Evolutionary conservation across 2,797 vertebrate genomes (phyloP).

Genomic region (Cynopterus sphinx): DNA sequence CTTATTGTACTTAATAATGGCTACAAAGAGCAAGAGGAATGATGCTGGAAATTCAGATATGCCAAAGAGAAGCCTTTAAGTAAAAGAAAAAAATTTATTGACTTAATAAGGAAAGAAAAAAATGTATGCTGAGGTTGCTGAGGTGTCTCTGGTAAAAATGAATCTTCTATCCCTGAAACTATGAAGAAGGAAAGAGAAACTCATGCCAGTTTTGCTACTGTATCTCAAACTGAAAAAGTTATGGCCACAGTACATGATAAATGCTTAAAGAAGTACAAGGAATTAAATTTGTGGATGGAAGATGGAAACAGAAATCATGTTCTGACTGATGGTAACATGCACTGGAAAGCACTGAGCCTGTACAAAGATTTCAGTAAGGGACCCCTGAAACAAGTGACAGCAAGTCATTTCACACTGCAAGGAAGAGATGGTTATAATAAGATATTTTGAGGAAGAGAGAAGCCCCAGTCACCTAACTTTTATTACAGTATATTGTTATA

Average conservation of each 20-base stretch:
- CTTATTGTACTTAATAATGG: neutral
- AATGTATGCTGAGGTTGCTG: neutral
- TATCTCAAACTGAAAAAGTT: neutral
- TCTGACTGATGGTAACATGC: neutral
- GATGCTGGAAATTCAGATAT: neutral
- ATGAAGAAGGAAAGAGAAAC: neutral
- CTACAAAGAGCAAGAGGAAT: neutral
- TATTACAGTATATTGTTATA: neutral
- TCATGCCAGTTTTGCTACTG: too few species aligned
- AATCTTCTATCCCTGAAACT: neutral
- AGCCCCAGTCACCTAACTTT: neutral
- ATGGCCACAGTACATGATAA: neutral
- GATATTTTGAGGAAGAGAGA: neutral
- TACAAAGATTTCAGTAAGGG: neutral
- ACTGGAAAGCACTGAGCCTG: neutral
- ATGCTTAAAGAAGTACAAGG: neutral
- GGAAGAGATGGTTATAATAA: neutral
- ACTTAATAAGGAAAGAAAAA: neutral
- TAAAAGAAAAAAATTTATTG: neutral
- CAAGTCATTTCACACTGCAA: neutral
- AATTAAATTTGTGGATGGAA: neutral
- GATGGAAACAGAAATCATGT: neutral
- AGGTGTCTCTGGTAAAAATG: neutral
- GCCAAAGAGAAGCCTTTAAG: neutral
- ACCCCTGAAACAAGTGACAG: neutral